Evolutionary conservation across 2,888 invertebrate species (phyloP).

Genomic region (Lucinisca nassula): DNA sequence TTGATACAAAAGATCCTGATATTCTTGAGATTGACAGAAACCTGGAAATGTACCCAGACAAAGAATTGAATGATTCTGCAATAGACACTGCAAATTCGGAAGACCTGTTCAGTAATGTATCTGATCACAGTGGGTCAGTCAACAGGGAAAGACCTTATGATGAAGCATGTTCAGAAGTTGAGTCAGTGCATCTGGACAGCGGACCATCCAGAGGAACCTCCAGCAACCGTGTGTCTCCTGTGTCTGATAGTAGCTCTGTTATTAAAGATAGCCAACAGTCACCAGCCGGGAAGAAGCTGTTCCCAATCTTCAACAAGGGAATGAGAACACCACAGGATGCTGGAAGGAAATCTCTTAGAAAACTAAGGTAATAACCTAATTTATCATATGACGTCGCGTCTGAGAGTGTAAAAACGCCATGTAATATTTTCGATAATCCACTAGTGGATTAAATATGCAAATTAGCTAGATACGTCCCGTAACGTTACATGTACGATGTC

Average conservation of each 20-base stretch:
- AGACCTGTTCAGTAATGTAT: slow-evolving; percentile 40
- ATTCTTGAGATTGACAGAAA: not conserved
- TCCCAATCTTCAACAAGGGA: slow-evolving; percentile 57
- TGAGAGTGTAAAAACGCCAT: too few species aligned
- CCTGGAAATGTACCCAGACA: not conserved
- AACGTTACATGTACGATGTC: too few species aligned
- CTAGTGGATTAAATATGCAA: too few species aligned
- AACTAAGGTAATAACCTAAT: slow-evolving; percentile 1
- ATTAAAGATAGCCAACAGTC: not conserved
- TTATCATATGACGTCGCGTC: too few species aligned
- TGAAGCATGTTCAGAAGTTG: not conserved
- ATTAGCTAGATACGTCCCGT: too few species aligned
- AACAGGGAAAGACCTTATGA: not conserved
- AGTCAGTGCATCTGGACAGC: slow-evolving; percentile 25
- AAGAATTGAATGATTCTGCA: slow-evolving; percentile 32
- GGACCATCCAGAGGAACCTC: slow-evolving; percentile 9
- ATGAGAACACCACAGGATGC: not conserved
- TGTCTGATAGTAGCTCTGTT: slow-evolving; percentile 6
- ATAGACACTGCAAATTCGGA: slow-evolving; percentile 55
- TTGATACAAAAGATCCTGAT: slow-evolving; percentile 10
- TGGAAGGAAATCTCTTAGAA: not conserved
- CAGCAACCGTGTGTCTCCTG: not conserved
- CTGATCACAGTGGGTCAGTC: not conserved
- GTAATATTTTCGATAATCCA: too few species aligned
- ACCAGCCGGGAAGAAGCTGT: slow-evolving; percentile 30